Conservation (phyloP, 2,888 invertebrate genomes). For the Dolomedes plantarius region DNA sequence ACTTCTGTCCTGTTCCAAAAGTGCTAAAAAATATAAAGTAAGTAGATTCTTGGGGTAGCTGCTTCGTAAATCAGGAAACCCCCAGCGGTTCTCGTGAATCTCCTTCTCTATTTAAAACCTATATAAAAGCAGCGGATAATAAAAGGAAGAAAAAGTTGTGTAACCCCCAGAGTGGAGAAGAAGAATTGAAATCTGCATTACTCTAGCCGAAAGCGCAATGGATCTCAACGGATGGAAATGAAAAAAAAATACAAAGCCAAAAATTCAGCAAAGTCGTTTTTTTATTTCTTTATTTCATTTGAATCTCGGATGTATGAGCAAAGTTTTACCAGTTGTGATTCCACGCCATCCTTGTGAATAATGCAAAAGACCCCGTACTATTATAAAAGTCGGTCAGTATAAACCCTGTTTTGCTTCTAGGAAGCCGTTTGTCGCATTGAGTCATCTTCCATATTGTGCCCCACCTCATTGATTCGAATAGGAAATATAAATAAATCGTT, state of each 20-base stretch:
- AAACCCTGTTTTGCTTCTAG: conserved; percentile 16
- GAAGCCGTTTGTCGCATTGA: conserved; percentile 27
- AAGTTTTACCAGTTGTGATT: conserved; percentile 20
- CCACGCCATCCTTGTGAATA: conserved; percentile 38
- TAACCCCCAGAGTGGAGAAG: neutral
- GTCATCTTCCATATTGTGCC: conserved; percentile 36
- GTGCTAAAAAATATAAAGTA: neutral
- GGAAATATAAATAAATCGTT: conserved; percentile 27
- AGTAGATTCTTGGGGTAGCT: neutral
- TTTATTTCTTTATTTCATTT: conserved; percentile 35
- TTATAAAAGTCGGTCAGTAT: conserved; percentile 43
- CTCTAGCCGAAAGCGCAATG: conserved; percentile 1
- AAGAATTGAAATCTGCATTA: conserved; percentile 33
- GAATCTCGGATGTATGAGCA: conserved; percentile 12
- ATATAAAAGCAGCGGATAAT: neutral
- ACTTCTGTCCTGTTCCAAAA: neutral
- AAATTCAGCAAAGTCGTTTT: conserved; percentile 4
- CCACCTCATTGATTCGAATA: conserved; percentile 45
- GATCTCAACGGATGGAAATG: neutral
- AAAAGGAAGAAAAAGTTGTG: neutral
- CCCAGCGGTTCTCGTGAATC: neutral
- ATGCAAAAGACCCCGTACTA: conserved; percentile 46
- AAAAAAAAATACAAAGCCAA: conserved; percentile 14
- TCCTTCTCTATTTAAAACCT: conserved; percentile 10
- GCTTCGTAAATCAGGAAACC: conserved; percentile 21